phyloP scores from a whole-genome alignment of 2,113 vertebrate species.

The Argyrosomus japonicus region DNA sequence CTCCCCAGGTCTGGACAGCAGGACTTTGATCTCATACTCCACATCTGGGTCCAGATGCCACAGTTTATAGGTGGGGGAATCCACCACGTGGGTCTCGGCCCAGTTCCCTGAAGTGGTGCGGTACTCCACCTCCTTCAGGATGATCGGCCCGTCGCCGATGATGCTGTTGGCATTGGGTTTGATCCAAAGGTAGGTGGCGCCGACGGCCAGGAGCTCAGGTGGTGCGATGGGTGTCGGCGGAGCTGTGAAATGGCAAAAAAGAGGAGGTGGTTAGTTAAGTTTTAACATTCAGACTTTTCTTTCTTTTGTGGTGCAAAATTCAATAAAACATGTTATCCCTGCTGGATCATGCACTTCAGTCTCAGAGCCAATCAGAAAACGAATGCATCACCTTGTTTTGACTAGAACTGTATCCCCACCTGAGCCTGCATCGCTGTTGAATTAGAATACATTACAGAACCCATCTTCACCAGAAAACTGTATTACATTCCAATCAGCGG shows the following conservation, averaged over 20 bases:
- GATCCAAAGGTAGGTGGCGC: constrained; percentile 98
- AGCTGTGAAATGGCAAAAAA: constrained; percentile 79
- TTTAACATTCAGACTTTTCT: background rate
- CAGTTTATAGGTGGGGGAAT: constrained; percentile 95
- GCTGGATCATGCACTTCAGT: background rate
- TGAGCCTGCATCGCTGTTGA: background rate
- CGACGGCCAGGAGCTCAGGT: constrained; percentile 93
- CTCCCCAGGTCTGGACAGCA: constrained; percentile 94
- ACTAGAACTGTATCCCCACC: background rate
- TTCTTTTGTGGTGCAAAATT: background rate
- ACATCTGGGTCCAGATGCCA: constrained; percentile 98
- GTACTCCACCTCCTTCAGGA: constrained; percentile 96
- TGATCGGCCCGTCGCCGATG: constrained; percentile 97
- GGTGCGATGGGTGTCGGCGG: constrained; percentile 96
- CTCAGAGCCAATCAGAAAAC: background rate
- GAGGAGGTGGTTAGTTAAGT: background rate
- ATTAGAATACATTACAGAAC: background rate
- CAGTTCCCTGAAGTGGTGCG: constrained; percentile 95
- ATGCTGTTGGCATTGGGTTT: constrained; percentile 99
- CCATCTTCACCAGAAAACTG: constrained; percentile 9
- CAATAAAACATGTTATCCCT: background rate
- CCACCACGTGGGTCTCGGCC: constrained; percentile 95
- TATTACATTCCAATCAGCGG: constrained; percentile 29
- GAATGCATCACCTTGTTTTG: constrained; percentile 2
- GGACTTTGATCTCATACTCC: constrained; percentile 97